Evolutionary conservation across 2,113 vertebrate genomes (phyloP).

Genomic region (Microcebus griseorufus): DNA sequence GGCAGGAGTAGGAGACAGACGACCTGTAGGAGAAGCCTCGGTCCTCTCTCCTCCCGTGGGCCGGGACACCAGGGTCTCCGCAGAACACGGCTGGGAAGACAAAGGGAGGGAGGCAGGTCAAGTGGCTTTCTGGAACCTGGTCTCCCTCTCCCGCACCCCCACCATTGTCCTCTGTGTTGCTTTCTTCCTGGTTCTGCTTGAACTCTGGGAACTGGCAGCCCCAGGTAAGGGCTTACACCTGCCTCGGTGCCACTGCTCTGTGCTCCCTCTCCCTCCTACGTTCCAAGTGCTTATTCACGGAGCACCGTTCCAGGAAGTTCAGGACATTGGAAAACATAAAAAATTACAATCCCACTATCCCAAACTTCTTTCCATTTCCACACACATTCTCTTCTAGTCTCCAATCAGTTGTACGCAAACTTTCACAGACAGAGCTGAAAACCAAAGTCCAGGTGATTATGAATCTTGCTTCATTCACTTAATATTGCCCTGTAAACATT

Average conservation of each 20-base stretch:
- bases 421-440: neutral
- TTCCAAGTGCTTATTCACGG: neutral
- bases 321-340: neutral
- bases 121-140: neutral
- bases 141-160: neutral
- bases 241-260: fast-evolving
- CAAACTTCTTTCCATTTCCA: neutral
- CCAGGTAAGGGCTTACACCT: fast-evolving
- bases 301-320: neutral
- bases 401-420: neutral
- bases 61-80: slow-evolving; percentile 94
- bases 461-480: neutral
- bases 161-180: neutral
- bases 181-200: neutral
- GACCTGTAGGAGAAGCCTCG: slow-evolving; percentile 96
- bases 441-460: neutral
- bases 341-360: neutral
- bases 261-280: neutral
- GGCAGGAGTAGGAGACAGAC: slow-evolving; percentile 95
- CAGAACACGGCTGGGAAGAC: slow-evolving; percentile 94
- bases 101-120: neutral
- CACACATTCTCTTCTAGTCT: neutral
- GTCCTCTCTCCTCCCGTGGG: slow-evolving; percentile 93
- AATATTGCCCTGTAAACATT: neutral
- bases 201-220: neutral